Percentiles rank a stretch among this genome's conserved stretches.
Evolutionary conservation across 2,888 invertebrate species (phyloP).

Genomic region (Hofmannophila pseudospretella): DNA sequence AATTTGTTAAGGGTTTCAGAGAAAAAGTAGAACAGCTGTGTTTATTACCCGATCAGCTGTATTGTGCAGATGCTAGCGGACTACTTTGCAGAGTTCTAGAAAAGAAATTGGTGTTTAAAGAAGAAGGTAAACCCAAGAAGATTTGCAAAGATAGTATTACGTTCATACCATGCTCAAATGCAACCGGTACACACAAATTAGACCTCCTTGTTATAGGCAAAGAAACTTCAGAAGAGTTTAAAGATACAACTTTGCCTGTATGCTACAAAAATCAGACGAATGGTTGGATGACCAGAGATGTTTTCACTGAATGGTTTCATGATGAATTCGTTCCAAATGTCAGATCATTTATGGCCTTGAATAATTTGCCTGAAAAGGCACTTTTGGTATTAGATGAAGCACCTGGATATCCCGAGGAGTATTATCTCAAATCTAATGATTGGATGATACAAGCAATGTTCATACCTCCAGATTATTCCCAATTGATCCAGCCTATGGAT

Average conservation of each 20-base stretch:
- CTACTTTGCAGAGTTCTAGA: constrained; percentile 20
- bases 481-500: constrained; percentile 28
- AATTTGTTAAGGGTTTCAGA: constrained; percentile 25
- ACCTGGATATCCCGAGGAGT: constrained; percentile 27
- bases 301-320: constrained; percentile 29
- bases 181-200: constrained; percentile 25
- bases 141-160: constrained; percentile 21
- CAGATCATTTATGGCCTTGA: constrained; percentile 24
- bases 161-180: constrained; percentile 32
- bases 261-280: constrained; percentile 20
- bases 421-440: constrained; percentile 31
- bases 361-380: constrained; percentile 25
- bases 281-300: constrained; percentile 25
- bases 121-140: constrained; percentile 26
- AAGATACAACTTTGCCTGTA: constrained; percentile 20
- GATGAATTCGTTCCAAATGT: constrained; percentile 24
- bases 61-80: constrained; percentile 25
- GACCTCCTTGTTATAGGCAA: constrained; percentile 24
- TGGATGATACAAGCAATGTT: constrained; percentile 26
- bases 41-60: constrained; percentile 24
- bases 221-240: constrained; percentile 19
- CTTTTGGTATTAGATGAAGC: constrained; percentile 27
- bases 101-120: constrained; percentile 6
- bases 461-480: constrained; percentile 25
- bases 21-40: constrained; percentile 23